phyloP scores from a whole-genome alignment of 2,888 invertebrate species.

The Tetranychus piercei region DNA sequence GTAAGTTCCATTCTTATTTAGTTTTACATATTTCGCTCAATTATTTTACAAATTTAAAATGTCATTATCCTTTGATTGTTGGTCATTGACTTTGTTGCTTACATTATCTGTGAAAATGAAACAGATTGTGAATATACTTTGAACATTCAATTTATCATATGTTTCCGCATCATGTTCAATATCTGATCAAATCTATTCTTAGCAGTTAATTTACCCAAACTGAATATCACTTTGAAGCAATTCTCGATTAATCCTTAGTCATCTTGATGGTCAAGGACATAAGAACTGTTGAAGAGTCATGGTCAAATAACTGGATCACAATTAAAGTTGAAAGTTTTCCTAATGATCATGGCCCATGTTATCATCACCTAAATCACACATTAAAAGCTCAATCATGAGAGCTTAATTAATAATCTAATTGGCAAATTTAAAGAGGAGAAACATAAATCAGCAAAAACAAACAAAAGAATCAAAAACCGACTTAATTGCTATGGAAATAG shows the following conservation, averaged over 20 bases:
- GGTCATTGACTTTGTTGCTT: too few species aligned
- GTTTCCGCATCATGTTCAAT: too few species aligned
- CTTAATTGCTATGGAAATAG: neutral
- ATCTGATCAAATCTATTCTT: neutral
- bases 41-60: too few species aligned
- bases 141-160: too few species aligned
- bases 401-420: neutral
- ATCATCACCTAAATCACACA: neutral
- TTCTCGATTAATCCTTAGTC: neutral
- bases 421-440: too few species aligned
- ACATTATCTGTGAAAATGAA: too few species aligned
- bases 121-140: too few species aligned
- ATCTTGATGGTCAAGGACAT: neutral
- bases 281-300: neutral
- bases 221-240: too few species aligned
- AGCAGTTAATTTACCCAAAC: too few species aligned
- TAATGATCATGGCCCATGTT: neutral
- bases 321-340: neutral
- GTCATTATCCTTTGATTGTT: too few species aligned
- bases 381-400: neutral
- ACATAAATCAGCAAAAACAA: neutral
- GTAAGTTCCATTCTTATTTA: too few species aligned
- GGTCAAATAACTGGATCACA: neutral
- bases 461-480: neutral
- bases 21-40: too few species aligned